Evolutionary conservation across 2,113 vertebrate species (phyloP), one percentile per base, ranked within the genome.

Genomic region (Chionomys nivalis): DNA sequence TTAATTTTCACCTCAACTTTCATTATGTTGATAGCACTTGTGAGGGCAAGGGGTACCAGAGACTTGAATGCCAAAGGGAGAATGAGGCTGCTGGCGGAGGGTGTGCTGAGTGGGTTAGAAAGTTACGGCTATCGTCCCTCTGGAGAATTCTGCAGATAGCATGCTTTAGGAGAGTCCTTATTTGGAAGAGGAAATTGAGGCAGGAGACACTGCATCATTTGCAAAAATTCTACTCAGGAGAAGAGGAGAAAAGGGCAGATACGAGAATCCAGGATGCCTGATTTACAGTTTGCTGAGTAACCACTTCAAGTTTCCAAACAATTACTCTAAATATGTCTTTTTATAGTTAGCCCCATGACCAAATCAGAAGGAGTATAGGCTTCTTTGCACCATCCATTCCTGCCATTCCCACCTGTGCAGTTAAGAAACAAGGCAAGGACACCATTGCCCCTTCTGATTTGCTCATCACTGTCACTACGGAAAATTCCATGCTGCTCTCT

Each of bases 1-100:
- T 98, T 96, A 66, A 97, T 94, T 94, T 96, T 92, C 81, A 55
- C 93, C 91, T 94, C 89, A 91, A 76, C 58, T 96, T 96, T 95
- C 93, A 97, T 95, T 97, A 93, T 23, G 33, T 93, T 96, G 94
- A 96, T 83, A 95, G 89, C 82, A 89, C 95, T 95, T 96, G 52
- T 79, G 66, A 97, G 78, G 83, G 94, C 93, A 95, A 93, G 28
- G 61, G 86, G 89, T 75, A 44, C 7, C 90, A 91, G 87, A 94
- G 65, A n/a, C 87, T 52, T 95, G 42, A 96, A 93, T 85, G 91
- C 95, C 92, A 96, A 85, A 86, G 82, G 87, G 68, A 95, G 87
- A 95, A 87, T 77, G 73, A 76, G 68, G 58, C 73, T 96, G 85
- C 89, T 97, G 95, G 95, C 94, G 49, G 28, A 95, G 58, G 61